These are phyloP conservation scores for Heterocephalus glaber DNA, from an alignment of 2,113 vertebrate species.

Conservation along the genomic window DNA sequence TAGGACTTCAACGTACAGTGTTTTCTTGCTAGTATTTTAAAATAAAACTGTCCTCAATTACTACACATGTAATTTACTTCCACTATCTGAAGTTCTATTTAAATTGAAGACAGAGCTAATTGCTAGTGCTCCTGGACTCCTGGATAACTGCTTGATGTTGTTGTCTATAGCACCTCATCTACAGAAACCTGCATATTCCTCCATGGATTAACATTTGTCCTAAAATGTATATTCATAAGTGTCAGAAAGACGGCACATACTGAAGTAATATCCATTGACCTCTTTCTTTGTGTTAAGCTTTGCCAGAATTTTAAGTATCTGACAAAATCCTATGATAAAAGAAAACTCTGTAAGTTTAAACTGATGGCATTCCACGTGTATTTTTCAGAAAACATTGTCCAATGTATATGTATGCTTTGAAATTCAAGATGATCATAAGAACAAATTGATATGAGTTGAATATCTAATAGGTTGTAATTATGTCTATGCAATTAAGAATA, in stretches of 20 bases:
- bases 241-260: conserved; percentile 70
- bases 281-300: conserved; percentile 70
- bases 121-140: conserved; percentile 72
- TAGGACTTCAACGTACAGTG: conserved; percentile 76
- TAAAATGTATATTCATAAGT: conserved; percentile 68
- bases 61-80: conserved; percentile 81
- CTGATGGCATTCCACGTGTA: conserved; percentile 68
- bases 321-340: conserved; percentile 59
- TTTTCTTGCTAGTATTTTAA: conserved; percentile 80
- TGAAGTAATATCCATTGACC: conserved; percentile 52
- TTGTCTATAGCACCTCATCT: conserved; percentile 75
- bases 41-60: conserved; percentile 78
- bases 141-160: conserved; percentile 76
- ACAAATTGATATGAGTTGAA: conserved; percentile 79
- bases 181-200: conserved; percentile 69
- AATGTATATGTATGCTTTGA: conserved; percentile 60
- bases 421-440: conserved; percentile 78
- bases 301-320: conserved; percentile 68
- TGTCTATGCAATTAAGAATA: too few relatives aligned
- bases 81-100: conserved; percentile 81
- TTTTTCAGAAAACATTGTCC: conserved; percentile 72
- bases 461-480: conserved; percentile 85
- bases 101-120: conserved; percentile 79
- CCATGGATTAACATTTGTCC: conserved; percentile 79
- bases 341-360: conserved; percentile 74